Evolutionary conservation across 2,888 invertebrate genomes (phyloP), one percentile per base, ranked within the genome.

Genomic region (Diabrotica balteata): DNA sequence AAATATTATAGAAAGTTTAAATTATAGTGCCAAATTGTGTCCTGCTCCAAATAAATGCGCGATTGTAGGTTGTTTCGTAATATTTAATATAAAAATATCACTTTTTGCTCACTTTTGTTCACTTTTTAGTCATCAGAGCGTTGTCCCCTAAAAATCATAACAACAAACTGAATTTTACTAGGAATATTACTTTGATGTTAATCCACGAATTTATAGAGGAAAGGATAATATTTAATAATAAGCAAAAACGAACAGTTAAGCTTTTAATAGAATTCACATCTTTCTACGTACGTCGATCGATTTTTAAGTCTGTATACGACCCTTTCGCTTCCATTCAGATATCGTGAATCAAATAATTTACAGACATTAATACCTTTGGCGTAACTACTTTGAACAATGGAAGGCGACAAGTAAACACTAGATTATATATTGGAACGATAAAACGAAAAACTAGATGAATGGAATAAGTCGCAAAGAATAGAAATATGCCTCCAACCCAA

Each of bases 401-500:
- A 64, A 67, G 64, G 66, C 67, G 69, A 69, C 67, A 69, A 69
- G 67, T 69, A 69, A 69, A 67, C 66, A 69, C 63, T 69, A 43
- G 67, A 67, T 62, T 58, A 62, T 67, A 67, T 67, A 67, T 67
- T 62, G 57, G 45, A 11, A 47, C 62, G 58, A 59, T 64, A 51
- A 59, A 65, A 53, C 11, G 43, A 59, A 53, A 65, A 65, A 59
- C 53, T 53, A 49, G 62, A 67, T 58, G 58, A 11, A 50, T 49
- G 44, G 52, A 67, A 67, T 67, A 62, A 58, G 67, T 66, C 58
- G 61, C 50, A 66, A 59, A 62, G 62, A 57, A 67, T 67, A 72
- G 66, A 72, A 72, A 70, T 72, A 72, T 72, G 66, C 72, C 69
- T 17, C 66, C 67, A 69, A 59, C 53, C 58, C 61, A 68, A 59